Evolutionary conservation across 2,888 invertebrate species (phyloP).

Genomic region (Drosophila longiperda): DNA sequence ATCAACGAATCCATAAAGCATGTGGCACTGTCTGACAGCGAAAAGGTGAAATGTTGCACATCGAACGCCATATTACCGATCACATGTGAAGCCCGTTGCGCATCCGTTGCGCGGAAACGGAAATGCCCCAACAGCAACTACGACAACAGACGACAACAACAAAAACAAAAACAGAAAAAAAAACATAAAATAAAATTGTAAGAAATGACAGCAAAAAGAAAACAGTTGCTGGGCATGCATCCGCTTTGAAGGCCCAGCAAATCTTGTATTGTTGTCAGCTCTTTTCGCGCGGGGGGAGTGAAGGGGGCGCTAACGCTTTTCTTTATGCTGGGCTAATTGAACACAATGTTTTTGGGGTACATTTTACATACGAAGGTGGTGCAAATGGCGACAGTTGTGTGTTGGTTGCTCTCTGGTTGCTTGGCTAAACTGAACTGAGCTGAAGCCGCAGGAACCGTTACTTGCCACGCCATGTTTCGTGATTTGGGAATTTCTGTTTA

Average conservation of each 20-base stretch:
- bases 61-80: constrained; percentile 60
- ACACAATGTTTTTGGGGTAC: constrained; percentile 7
- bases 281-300: not conserved
- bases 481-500: constrained; percentile 54
- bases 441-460: constrained; percentile 54
- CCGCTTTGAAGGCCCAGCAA: constrained; percentile 31
- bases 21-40: constrained; percentile 40
- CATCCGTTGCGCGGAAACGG: constrained; percentile 64
- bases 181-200: not conserved
- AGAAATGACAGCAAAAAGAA: not conserved
- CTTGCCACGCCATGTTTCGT: constrained; percentile 80
- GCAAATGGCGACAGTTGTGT: constrained; percentile 33
- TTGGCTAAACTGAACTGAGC: not conserved
- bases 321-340: constrained; percentile 52
- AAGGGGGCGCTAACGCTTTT: not conserved
- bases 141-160: constrained; percentile 26
- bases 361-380: not conserved
- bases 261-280: constrained; percentile 48
- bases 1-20: constrained; percentile 2
- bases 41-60: constrained; percentile 72
- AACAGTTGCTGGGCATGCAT: constrained; percentile 49
- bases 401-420: not conserved
- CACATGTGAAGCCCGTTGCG: constrained; percentile 57
- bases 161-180: constrained; percentile 18
- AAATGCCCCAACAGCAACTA: constrained; percentile 65